Conservation (phyloP, 2,113 vertebrate genomes). For the Rostratula benghalensis region DNA sequence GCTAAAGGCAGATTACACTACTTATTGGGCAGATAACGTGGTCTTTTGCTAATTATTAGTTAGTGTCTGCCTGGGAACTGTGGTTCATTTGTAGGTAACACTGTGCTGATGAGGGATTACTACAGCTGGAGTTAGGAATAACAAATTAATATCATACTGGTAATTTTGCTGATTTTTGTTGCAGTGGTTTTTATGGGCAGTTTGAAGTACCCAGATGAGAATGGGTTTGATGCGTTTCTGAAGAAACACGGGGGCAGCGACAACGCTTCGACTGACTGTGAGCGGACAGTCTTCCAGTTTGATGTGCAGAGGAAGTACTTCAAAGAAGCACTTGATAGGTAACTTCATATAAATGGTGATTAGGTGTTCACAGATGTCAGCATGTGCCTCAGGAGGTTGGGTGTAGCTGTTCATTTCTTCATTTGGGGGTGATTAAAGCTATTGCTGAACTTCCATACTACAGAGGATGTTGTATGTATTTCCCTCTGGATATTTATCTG, state of each 20-base stretch:
- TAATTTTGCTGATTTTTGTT: constrained; percentile 25
- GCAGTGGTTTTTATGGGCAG: constrained; percentile 99
- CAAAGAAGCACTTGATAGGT: constrained; percentile 94
- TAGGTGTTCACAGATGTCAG: not conserved
- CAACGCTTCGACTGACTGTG: constrained; percentile 95
- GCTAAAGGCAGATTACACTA: not conserved
- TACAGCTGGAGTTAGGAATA: not conserved
- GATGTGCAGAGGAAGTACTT: constrained; percentile 94
- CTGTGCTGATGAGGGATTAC: not conserved
- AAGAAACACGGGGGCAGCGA: constrained; percentile 95
- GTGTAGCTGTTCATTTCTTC: not conserved
- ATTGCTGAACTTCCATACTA: not conserved
- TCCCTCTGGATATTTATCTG: not conserved
- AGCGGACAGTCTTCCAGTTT: constrained; percentile 95
- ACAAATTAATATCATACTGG: not conserved
- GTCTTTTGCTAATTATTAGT: not conserved
- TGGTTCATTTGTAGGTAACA: not conserved
- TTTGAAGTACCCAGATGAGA: constrained; percentile 94
- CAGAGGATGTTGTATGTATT: not conserved
- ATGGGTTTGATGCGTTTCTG: constrained; percentile 93
- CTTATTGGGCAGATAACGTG: not conserved
- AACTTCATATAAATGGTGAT: not conserved
- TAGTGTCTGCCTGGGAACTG: not conserved
- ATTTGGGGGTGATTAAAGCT: not conserved
- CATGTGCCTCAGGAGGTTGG: not conserved